phyloP scores from a whole-genome alignment of 2,888 invertebrate species.

The Conus canariensis region DNA sequence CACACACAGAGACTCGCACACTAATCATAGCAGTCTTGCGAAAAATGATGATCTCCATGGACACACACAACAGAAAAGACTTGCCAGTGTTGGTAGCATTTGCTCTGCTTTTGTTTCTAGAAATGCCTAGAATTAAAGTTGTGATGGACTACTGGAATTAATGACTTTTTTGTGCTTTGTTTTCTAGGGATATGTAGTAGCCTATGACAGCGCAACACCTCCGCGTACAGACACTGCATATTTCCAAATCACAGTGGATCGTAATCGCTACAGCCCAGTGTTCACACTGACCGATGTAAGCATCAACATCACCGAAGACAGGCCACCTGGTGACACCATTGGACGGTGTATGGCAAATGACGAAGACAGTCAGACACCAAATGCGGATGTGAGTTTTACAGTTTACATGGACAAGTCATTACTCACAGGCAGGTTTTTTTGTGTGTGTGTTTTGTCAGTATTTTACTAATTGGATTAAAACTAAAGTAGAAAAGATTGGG shows the following conservation, averaged over 20 bases:
- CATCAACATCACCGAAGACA: constrained; percentile 61
- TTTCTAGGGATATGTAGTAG: constrained; percentile 61
- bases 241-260: constrained; percentile 65
- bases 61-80: too few species aligned
- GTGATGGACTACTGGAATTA: too few species aligned
- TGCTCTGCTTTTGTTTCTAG: too few species aligned
- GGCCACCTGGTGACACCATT: constrained; percentile 55
- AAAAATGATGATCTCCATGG: too few species aligned
- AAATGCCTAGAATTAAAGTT: too few species aligned
- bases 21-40: too few species aligned
- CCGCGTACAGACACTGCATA: constrained; percentile 56
- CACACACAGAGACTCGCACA: too few species aligned
- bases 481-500: neutral
- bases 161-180: neutral
- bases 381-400: neutral
- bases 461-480: neutral
- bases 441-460: neutral
- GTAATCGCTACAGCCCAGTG: constrained; percentile 65
- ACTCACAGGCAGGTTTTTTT: too few species aligned
- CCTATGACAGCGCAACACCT: constrained; percentile 67
- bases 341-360: constrained; percentile 64
- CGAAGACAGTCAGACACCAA: constrained; percentile 59
- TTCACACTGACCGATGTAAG: constrained; percentile 54
- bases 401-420: neutral
- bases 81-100: too few species aligned